Evolutionary conservation across 2,888 invertebrate genomes (phyloP).

Genomic region (Chymomyza amoena): DNA sequence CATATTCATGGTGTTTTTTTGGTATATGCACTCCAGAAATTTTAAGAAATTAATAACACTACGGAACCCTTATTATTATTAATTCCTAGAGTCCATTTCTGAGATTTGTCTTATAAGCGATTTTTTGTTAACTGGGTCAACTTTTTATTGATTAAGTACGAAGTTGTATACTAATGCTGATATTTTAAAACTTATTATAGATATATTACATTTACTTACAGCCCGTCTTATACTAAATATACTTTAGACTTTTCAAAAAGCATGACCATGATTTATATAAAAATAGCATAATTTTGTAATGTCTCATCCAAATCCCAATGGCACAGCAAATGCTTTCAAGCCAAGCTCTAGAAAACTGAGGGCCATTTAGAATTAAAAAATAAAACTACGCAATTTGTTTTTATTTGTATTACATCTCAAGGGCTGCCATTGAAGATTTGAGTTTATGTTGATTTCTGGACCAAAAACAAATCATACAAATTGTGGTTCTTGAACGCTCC

Average conservation of each 20-base stretch:
- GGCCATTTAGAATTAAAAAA: not conserved
- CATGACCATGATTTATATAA: not conserved
- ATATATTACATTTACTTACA: too few relatives aligned
- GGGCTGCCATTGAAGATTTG: slow-evolving; percentile 45
- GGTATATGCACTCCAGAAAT: too few relatives aligned
- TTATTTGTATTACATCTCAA: not conserved
- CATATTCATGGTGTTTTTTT: too few relatives aligned
- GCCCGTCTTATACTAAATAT: not conserved
- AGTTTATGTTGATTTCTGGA: not conserved
- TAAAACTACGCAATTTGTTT: not conserved
- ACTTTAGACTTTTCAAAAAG: not conserved
- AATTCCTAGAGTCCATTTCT: too few relatives aligned
- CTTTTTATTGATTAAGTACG: too few relatives aligned
- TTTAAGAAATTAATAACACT: too few relatives aligned
- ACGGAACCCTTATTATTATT: too few relatives aligned
- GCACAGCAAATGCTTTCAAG: not conserved
- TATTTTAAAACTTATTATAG: too few relatives aligned
- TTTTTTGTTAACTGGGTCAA: too few relatives aligned
- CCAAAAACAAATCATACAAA: not conserved
- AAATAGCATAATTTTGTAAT: not conserved
- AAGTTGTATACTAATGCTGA: too few relatives aligned
- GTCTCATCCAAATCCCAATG: not conserved
- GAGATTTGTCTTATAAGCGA: too few relatives aligned
- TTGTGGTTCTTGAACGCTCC: not conserved
- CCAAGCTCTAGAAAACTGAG: not conserved